Evolutionary conservation across 2,113 vertebrate species (phyloP).

Genomic region (Pseudonaja textilis): DNA sequence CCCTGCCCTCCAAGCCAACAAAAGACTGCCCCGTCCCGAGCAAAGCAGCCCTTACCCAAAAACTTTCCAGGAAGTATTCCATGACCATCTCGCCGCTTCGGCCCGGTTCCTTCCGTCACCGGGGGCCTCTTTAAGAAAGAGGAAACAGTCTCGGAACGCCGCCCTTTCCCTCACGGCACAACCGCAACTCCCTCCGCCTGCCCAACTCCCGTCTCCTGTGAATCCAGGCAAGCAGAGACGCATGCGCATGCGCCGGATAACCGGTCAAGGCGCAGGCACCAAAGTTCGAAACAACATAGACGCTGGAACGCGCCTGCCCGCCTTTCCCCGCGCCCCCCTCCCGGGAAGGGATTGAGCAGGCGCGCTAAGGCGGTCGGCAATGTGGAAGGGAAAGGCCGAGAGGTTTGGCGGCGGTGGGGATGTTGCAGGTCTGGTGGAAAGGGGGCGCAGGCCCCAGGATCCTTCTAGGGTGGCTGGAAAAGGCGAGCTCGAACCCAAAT

Average conservation of each 20-base stretch:
- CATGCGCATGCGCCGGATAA: neutral
- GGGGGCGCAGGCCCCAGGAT: neutral
- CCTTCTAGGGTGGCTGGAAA: neutral
- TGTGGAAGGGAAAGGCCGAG: neutral
- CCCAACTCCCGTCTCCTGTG: neutral
- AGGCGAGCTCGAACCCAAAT: neutral
- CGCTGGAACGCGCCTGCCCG: fast-evolving
- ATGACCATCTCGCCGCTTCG: constrained; percentile 80
- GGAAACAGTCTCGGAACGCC: constrained; percentile 29
- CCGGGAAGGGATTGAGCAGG: neutral
- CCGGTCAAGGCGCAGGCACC: constrained; percentile 49
- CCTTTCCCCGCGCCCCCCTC: neutral
- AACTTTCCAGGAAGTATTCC: constrained; percentile 90
- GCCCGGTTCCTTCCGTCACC: constrained; percentile 29
- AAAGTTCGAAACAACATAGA: neutral
- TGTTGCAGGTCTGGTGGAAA: neutral
- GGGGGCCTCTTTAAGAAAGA: constrained; percentile 17
- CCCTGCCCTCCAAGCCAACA: neutral
- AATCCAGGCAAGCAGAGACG: neutral
- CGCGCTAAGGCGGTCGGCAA: neutral
- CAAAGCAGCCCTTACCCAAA: constrained; percentile 79
- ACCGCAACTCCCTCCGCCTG: neutral
- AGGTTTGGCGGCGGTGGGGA: neutral
- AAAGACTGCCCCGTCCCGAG: neutral
- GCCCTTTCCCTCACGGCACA: constrained; percentile 40